Percentiles rank a stretch among this genome's conserved stretches.
phyloP scores from a whole-genome alignment of 2,888 invertebrate species.

The Tiphia femorata region DNA sequence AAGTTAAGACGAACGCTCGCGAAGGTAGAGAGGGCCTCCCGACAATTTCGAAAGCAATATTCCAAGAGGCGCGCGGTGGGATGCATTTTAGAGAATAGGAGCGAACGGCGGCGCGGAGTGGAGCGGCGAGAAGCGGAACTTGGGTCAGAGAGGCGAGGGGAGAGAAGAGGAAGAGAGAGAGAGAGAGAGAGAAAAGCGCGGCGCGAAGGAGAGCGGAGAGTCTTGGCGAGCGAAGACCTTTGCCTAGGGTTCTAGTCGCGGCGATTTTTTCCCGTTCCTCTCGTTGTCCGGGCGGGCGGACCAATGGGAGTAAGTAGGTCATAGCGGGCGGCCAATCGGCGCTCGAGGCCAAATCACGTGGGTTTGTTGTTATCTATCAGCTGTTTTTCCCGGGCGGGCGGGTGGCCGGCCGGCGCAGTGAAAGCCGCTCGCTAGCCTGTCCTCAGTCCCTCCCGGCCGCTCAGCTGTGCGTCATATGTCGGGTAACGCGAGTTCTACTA shows the following conservation, averaged over 20 bases:
- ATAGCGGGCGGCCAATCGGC: constrained; percentile 69
- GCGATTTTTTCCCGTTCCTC: constrained; percentile 50
- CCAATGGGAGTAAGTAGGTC: constrained; percentile 75
- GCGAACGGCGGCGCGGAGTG: no score
- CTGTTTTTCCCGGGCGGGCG: constrained; percentile 70
- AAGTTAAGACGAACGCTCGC: neutral
- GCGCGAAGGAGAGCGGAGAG: constrained; percentile 16
- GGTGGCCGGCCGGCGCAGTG: constrained; percentile 65
- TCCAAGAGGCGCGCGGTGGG: no score
- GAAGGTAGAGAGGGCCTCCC: neutral
- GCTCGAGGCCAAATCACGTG: constrained; percentile 72
- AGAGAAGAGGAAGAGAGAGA: neutral
- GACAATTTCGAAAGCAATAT: no score
- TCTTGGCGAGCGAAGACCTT: constrained; percentile 40
- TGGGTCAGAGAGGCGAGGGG: no score
- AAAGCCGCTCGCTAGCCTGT: constrained; percentile 58
- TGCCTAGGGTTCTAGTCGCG: constrained; percentile 43
- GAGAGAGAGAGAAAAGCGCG: neutral
- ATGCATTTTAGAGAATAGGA: no score
- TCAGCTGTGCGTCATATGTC: constrained; percentile 66
- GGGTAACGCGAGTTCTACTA: constrained; percentile 48
- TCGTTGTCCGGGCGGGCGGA: constrained; percentile 49
- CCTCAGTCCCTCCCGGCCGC: constrained; percentile 63
- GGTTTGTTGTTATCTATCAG: constrained; percentile 80
- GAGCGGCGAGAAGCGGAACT: no score